phyloP scores from a whole-genome alignment of 2,113 vertebrate genomes.

The Rattus norvegicus region GRCr8 NC_086020.1:107542001-107542500 shows the following conservation, averaged over 20 bases:
- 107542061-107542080: background rate
- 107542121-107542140: background rate
- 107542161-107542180: background rate
- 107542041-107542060: background rate
- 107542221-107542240: background rate
- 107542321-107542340: background rate
- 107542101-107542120: background rate
- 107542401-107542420: background rate
- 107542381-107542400: background rate
- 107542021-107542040: background rate
- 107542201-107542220: no score
- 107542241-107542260: background rate
- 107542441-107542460: background rate
- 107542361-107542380: background rate
- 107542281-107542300: background rate
- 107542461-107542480: background rate
- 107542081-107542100: background rate
- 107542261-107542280: background rate
- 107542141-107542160: background rate
- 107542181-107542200: background rate
- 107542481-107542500: background rate
- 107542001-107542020: background rate
- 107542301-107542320: background rate
- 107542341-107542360: conserved; percentile 15
- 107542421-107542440: conserved; percentile 3